phyloP scores from a whole-genome alignment of 2,888 invertebrate genomes.

The Folsomia candida region DNA sequence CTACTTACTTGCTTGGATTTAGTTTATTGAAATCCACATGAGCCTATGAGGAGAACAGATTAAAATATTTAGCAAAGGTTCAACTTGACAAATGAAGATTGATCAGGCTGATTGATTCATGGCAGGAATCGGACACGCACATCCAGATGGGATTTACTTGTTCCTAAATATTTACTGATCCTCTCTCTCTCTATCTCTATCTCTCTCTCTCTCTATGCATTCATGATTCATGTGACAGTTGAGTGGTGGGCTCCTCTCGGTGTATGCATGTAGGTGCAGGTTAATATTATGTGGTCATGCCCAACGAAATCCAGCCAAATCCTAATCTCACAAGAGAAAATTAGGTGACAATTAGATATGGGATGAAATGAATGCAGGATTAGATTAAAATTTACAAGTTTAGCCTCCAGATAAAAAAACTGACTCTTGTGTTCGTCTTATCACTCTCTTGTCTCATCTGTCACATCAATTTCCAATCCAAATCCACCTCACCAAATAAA shows the following conservation, averaged over 20 bases:
- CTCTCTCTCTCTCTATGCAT: not conserved
- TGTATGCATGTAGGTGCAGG: too few species aligned
- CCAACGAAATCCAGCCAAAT: not conserved
- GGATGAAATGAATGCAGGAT: constrained; percentile 23
- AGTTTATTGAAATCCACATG: not conserved
- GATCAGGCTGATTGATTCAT: constrained; percentile 10
- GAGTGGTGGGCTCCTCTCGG: constrained; percentile 1
- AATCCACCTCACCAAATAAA: not conserved
- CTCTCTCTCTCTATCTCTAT: not conserved
- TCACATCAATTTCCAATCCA: constrained; percentile 8
- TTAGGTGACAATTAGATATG: constrained; percentile 32
- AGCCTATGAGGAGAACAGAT: not conserved
- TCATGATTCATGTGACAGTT: not conserved
- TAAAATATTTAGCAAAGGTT: not conserved
- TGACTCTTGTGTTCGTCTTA: constrained; percentile 13
- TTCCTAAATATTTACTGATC: not conserved
- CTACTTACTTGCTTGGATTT: too few species aligned
- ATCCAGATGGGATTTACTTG: not conserved
- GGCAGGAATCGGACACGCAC: not conserved
- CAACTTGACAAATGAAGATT: constrained; percentile 4
- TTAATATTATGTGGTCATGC: constrained; percentile 12
- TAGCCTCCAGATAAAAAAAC: constrained; percentile 26
- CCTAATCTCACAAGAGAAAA: constrained; percentile 12
- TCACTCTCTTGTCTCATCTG: constrained; percentile 22
- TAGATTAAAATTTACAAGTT: constrained; percentile 32